Conservation (phyloP, 2,797 vertebrate species). For the Melanotaenia pygmaea region DNA sequence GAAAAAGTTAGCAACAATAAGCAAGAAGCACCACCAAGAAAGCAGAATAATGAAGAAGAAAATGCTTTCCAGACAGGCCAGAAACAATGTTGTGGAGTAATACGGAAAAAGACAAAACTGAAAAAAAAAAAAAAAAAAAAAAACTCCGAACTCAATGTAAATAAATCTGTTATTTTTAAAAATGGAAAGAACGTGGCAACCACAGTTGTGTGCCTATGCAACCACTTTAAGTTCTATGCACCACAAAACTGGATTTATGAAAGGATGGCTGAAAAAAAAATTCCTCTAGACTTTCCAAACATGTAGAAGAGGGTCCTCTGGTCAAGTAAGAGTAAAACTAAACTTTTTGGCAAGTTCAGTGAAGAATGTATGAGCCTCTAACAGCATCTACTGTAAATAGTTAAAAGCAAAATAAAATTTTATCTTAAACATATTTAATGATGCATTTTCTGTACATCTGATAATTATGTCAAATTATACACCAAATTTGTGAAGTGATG, state of each 20-base stretch:
- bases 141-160: too few relatives aligned
- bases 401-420: background rate
- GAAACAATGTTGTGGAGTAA: too few relatives aligned
- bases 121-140: too few relatives aligned
- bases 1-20: background rate
- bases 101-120: too few relatives aligned
- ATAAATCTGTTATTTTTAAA: background rate
- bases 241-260: background rate
- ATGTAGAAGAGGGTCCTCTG: too few relatives aligned
- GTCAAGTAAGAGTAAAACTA: too few relatives aligned
- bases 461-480: background rate
- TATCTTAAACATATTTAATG: too few relatives aligned
- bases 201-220: background rate
- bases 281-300: too few relatives aligned
- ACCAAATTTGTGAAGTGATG: background rate
- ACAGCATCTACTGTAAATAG: background rate
- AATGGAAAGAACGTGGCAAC: background rate
- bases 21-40: background rate
- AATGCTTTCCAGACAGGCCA: background rate
- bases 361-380: background rate
- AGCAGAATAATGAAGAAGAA: too few relatives aligned
- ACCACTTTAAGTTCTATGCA: background rate
- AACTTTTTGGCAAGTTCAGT: too few relatives aligned
- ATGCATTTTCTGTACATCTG: background rate
- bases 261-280: background rate